These are phyloP conservation scores for Clarias macrocephalus DNA, from an alignment of 2,113 vertebrate genomes.

Conservation along the genomic window DNA sequence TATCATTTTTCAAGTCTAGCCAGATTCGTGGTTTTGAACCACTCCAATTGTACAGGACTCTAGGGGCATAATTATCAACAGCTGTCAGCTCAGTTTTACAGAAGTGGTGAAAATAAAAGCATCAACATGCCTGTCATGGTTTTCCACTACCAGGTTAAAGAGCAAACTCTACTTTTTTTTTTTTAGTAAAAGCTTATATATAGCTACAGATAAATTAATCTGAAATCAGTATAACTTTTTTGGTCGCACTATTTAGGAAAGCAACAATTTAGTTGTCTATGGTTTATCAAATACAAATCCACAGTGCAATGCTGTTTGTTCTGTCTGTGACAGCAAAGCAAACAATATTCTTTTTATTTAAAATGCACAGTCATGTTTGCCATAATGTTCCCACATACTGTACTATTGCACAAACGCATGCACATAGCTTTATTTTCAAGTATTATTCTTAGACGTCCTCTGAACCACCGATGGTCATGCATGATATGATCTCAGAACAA, in stretches of 20 bases:
- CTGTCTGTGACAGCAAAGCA: neutral
- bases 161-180: neutral
- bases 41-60: neutral
- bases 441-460: conserved; percentile 35
- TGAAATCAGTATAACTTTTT: no score
- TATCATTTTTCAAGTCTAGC: neutral
- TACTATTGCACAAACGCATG: neutral
- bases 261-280: neutral
- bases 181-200: neutral
- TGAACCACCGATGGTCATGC: neutral
- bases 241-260: neutral
- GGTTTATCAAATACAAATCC: neutral
- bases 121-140: neutral
- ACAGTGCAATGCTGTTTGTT: neutral
- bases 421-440: conserved; percentile 15
- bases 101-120: neutral
- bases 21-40: neutral
- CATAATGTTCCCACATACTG: neutral
- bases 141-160: neutral
- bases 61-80: neutral
- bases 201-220: neutral
- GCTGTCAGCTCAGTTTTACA: neutral
- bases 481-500: conserved; percentile 29
- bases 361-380: neutral
- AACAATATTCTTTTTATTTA: neutral